Base-by-base conservation (phyloP, 2,888 invertebrate genomes). In the Sclerodermus sp. region DNA sequence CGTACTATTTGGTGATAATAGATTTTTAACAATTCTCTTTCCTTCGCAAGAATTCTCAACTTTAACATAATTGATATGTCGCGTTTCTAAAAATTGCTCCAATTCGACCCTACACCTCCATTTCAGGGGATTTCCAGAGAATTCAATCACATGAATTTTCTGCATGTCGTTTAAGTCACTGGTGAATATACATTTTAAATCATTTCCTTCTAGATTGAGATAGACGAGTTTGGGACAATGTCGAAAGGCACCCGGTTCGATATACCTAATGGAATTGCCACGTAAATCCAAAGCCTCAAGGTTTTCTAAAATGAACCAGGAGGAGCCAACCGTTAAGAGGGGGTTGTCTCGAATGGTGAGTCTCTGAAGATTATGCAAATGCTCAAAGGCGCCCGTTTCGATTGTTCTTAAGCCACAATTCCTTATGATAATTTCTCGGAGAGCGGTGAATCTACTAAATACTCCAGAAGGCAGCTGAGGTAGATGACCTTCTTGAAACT, bases 51-150 rank as follows among this genome's bases (percentile, higher is more conserved):
- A 55, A 9, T 60, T 57, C 14, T 65, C 63, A n/a, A 63, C 51
- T 13, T 43, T 53, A 0, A 63, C 17, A 13, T 58, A 64, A 1
- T 47, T 46, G 1, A 64, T 63, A 9, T 60, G 57, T 1, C 63
- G 50, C 29, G 58, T 55, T 18, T 70, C 61, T 1, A 72, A 51
- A 46, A 67, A 72, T 29, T 73, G 66, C 13, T 60, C 62, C 38
- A 72, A 47, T 16, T 70, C 71, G 23, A 65, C 57, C 44, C 68
- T 59, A 36, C 72, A 72, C 38, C 70, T 53, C 72, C 72, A 72
- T 38, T 71, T 70, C 12, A 71, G 40, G 1, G 66, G 70, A 45
- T 72, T 72, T 1, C 64, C 62, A 0, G 64, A 57, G 14, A 69
- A 71, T 29, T 70, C 67, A 1, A 73, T 45, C 1, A 60, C 51